A percentile compares a stretch with the other conserved stretches of the same genome.
phyloP scores from a whole-genome alignment of 2,888 invertebrate genomes.

The Ptychoptera albimana region DNA sequence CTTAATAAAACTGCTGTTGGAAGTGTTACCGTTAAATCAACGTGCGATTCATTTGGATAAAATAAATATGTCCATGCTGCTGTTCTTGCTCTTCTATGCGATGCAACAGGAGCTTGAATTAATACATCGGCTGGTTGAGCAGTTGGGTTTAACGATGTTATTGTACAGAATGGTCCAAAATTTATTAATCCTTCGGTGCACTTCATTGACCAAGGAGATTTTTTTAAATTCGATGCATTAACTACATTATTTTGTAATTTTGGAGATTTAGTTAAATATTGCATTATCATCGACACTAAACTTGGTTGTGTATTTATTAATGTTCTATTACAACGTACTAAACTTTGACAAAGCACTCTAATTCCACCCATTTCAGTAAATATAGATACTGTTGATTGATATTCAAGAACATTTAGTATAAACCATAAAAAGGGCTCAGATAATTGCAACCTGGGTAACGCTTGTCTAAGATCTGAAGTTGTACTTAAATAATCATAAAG shows the following conservation, averaged over 20 bases:
- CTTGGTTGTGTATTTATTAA: slow-evolving; percentile 54
- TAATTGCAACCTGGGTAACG: slow-evolving; percentile 35
- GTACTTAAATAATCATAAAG: slow-evolving; percentile 50
- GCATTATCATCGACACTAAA: slow-evolving; percentile 45
- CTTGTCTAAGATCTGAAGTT: slow-evolving; percentile 26
- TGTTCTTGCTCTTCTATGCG: slow-evolving; percentile 69
- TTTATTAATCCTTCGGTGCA: slow-evolving; percentile 56
- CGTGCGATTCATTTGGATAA: slow-evolving; percentile 76
- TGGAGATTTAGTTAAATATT: slow-evolving; percentile 38
- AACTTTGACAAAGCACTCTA: slow-evolving; percentile 58
- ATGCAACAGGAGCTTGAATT: slow-evolving; percentile 61
- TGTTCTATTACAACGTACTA: slow-evolving; percentile 56
- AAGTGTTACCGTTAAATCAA: slow-evolving; percentile 71
- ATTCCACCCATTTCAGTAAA: slow-evolving; percentile 65
- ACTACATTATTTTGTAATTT: slow-evolving; percentile 28
- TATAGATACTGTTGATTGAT: slow-evolving; percentile 52
- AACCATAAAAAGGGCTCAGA: slow-evolving; percentile 81
- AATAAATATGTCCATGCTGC: slow-evolving; percentile 96
- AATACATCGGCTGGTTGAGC: slow-evolving; percentile 82
- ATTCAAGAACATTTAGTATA: slow-evolving; percentile 62
- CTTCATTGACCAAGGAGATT: slow-evolving; percentile 15
- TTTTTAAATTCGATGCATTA: slow-evolving; percentile 28
- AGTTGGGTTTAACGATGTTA: slow-evolving; percentile 66
- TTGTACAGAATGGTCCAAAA: slow-evolving; percentile 75
- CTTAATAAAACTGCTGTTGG: slow-evolving; percentile 78